A percentile compares a stretch with the other conserved stretches of the same genome.
Evolutionary conservation across 2,113 vertebrate genomes (phyloP).

Genomic region (Peucedramus taeniatus): DNA sequence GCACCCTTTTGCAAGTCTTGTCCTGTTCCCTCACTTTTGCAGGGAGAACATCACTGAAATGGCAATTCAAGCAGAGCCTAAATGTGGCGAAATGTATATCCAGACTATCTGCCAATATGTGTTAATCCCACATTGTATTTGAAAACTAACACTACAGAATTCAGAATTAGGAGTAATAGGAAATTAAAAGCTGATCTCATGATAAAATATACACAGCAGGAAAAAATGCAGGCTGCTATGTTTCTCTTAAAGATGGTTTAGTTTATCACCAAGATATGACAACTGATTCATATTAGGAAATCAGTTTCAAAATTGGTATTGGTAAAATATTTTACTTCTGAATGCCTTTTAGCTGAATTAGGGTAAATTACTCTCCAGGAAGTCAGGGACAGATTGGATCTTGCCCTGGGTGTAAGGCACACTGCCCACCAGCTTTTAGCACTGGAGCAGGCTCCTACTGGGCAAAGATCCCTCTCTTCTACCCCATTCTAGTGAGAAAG

Average conservation of each 20-base stretch:
- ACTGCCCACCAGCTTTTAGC: not conserved
- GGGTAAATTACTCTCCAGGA: not conserved
- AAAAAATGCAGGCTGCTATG: not conserved
- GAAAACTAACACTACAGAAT: not conserved
- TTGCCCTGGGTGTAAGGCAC: not conserved
- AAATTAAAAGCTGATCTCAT: not conserved
- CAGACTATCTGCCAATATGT: not conserved
- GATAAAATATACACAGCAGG: not conserved
- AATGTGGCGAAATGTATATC: not conserved
- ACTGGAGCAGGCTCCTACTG: not conserved
- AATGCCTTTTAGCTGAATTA: slow-evolving; percentile 12
- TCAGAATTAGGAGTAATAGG: not conserved
- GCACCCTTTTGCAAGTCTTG: not conserved
- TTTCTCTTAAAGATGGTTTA: not conserved
- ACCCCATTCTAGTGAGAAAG: not conserved
- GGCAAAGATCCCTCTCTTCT: not conserved
- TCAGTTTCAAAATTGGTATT: not conserved
- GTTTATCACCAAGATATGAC: not conserved
- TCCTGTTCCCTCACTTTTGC: not conserved
- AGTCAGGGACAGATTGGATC: not conserved
- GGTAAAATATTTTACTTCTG: not conserved
- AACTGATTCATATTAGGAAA: not conserved
- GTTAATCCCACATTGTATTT: not conserved
- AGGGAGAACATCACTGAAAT: not conserved
- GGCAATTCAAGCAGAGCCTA: not conserved